Base-by-base conservation (phyloP, 2,888 invertebrate species). In the Tetranychus truncatus region DNA sequence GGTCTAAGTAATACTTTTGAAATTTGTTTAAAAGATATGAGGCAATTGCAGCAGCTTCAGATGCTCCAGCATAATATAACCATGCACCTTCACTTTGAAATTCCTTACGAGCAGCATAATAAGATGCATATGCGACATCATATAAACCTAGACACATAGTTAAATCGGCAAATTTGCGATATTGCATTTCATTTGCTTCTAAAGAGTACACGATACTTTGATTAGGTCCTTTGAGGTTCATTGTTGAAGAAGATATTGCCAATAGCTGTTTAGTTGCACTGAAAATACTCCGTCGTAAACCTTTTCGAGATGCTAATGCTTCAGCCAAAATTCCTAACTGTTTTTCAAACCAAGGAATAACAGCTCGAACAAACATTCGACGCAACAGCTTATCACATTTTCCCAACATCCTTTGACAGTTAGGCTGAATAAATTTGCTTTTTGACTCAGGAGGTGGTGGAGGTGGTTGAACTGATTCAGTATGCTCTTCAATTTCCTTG, bases 251-350 rank as follows among this genome's bases (percentile, higher is more conserved):
- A 6, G 75, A 75, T 72, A 77, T 76, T 15, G 45, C 46, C 84
- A 96, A 95, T 91, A 94, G 94, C 79, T 95, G 87, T 84, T 94
- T 95, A 1, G 96, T 95, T 21, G 94, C 95, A 82, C 91, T 94
- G 78, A 97, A 87, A 78, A 97, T 84, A 0, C 95, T 94, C 81
- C 93, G 88, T 81, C 95, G 92, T 4, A 96, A 90, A 7, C 95
- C 94, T 83, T 95, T 95, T 21, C 85, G 81, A 34, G 84, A 84
- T 18, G 83, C 76, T 82, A 90, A 88, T 79, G 88, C 86, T 82
- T 93, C 93, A 81, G 88, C 89, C 67, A 94, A 83, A 76, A 88
- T 86, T 75, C 87, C 87, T 80, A 97, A 90, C 83, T 92, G 89
- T 81, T 89, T 89, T 82, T 99, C 97, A 66, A 94, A 88, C 83